These are phyloP conservation scores for Ptychobarbus kaznakovi DNA, from an alignment of 2,797 vertebrate species.

Conservation along the genomic window DNA sequence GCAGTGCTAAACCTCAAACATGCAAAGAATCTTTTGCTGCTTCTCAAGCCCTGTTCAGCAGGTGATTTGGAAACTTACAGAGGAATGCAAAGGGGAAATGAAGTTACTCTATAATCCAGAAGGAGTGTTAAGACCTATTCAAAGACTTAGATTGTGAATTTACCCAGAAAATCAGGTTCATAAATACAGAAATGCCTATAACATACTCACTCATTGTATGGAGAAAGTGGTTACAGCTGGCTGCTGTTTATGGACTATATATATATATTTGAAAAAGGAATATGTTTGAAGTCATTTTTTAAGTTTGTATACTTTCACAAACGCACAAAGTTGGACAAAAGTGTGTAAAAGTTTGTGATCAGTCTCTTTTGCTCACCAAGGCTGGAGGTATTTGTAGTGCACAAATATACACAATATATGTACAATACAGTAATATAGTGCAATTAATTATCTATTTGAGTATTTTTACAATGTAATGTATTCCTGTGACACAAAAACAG, in stretches of 20 bases:
- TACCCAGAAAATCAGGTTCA: neutral
- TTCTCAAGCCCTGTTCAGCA: neutral
- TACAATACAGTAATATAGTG: no score
- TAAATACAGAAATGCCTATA: no score
- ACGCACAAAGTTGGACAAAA: neutral
- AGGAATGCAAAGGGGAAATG: fast-evolving
- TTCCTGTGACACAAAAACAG: no score
- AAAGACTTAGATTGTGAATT: neutral
- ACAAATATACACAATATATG: no score
- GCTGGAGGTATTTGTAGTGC: neutral
- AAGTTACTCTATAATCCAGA: neutral
- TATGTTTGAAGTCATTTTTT: neutral
- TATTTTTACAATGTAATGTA: no score
- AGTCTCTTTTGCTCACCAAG: neutral
- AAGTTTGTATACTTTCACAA: neutral
- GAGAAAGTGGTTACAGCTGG: neutral
- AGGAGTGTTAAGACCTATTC: neutral
- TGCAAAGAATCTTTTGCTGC: neutral
- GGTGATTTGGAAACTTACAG: neutral
- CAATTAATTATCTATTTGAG: no score
- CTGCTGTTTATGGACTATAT: neutral
- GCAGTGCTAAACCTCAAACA: neutral
- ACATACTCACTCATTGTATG: neutral
- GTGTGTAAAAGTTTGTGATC: neutral
- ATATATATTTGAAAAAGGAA: neutral